These are phyloP conservation scores for Xylocopa sonorina DNA, from an alignment of 1,140 invertebrate genomes.

Conservation along the genomic window DNA sequence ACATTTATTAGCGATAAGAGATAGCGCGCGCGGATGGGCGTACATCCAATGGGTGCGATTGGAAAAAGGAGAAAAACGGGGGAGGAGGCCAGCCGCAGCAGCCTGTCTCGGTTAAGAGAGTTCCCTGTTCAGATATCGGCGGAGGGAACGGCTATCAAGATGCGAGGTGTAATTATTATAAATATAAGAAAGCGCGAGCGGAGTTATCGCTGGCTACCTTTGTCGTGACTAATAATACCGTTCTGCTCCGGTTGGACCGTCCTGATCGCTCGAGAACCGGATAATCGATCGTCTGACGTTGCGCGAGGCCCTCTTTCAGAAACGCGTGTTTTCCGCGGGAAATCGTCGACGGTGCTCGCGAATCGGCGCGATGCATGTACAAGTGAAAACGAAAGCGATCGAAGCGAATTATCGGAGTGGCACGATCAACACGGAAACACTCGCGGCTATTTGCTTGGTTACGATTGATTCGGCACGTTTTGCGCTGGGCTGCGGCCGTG, in stretches of 20 bases:
- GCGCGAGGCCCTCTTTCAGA: neutral
- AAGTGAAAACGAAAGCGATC: too few relatives aligned
- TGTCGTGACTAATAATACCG: conserved; percentile 68
- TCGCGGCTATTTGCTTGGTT: conserved; percentile 2
- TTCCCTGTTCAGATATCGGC: neutral
- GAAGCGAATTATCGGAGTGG: neutral
- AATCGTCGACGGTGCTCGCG: too few relatives aligned
- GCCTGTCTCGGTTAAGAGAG: neutral
- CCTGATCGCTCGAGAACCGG: conserved; percentile 21
- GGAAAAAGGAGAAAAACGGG: conserved; percentile 11
- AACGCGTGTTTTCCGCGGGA: neutral
- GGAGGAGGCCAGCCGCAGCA: neutral
- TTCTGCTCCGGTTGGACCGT: neutral
- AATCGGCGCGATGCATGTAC: too few relatives aligned
- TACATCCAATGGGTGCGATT: conserved; percentile 27
- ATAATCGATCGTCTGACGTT: conserved; percentile 58
- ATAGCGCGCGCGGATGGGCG: conserved; percentile 51
- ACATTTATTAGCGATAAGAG: conserved; percentile 66
- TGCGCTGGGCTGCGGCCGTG: neutral
- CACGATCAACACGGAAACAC: neutral
- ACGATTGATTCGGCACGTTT: conserved; percentile 9
- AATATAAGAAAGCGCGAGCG: conserved; percentile 61
- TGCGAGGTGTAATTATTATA: conserved; percentile 68
- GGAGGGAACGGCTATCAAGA: neutral
- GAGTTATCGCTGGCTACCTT: conserved; percentile 59